phyloP scores from a whole-genome alignment of 2,113 vertebrate species.

The Macrotis lagotis region DNA sequence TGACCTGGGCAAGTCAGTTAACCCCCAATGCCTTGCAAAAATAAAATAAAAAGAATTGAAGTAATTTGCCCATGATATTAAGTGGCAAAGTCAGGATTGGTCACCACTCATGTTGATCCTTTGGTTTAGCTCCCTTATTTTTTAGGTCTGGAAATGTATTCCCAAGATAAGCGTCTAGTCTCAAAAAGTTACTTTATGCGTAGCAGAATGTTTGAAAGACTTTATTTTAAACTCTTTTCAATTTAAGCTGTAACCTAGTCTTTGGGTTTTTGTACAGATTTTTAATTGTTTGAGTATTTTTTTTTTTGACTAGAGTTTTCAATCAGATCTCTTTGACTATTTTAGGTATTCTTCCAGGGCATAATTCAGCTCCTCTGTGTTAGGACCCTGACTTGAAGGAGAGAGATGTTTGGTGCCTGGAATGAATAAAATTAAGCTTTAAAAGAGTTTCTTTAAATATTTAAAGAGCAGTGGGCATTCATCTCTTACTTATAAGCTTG shows the following conservation, averaged over 20 bases:
- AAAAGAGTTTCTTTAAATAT: constrained; percentile 19
- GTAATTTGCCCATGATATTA: background rate
- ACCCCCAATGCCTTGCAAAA: too few relatives aligned
- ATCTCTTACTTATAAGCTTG: background rate
- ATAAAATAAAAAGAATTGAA: too few relatives aligned
- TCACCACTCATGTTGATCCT: background rate
- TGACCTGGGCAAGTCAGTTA: too few relatives aligned
- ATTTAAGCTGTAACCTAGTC: constrained; percentile 2
- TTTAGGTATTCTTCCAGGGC: background rate
- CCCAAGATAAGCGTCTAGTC: background rate
- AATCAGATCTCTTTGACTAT: background rate
- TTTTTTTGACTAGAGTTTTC: background rate
- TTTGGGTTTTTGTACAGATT: background rate
- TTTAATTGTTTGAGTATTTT: background rate
- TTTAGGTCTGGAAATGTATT: background rate
- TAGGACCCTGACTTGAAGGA: background rate
- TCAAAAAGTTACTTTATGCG: background rate
- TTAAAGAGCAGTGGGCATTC: background rate
- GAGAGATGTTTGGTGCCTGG: background rate
- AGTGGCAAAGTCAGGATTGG: background rate
- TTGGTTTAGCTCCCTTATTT: background rate
- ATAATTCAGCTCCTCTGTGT: background rate
- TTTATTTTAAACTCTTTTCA: constrained; percentile 24
- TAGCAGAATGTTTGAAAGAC: background rate
- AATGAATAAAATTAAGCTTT: constrained; percentile 10